Base-by-base conservation (phyloP, 1,140 invertebrate genomes). In the Drosophila pseudoobscura region DNA sequence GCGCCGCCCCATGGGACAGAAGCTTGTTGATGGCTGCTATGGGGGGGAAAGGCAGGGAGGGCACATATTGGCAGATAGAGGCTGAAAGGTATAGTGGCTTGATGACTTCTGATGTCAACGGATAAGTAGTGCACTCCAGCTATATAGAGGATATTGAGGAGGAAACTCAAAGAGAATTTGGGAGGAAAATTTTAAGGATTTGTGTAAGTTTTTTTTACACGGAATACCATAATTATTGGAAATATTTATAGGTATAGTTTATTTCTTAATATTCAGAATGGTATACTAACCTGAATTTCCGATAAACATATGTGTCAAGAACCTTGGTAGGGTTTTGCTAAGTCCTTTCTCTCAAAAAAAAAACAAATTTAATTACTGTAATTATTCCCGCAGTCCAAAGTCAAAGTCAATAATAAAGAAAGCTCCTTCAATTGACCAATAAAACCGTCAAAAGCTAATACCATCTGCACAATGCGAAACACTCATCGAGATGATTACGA, bases 41-140 rank as follows among this genome's bases (percentile, higher is more conserved):
- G 69, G 17, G 9, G 9, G 24, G 29, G 11, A 0, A 5, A 39
- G 35, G 45, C 35, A 24, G 17, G 39, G 29, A 51, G 31, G 22
- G 1, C 26, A 22, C 47, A 53, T n/a, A 44, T 47, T 44, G 78
- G 49, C 39, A 77, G 61, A 68, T 77, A 72, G 35, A n/a, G 66
- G 71, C 52, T 73, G 65, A 68, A 56, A 47, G 51, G 43, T 31
- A 49, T 46, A 68, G 64, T 11, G 47, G 46, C 41, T 46, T 24
- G 64, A 61, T 85, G 80, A 85, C 77, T 77, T 70, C 57, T 51
- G 50, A 85, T 87, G 82, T 80, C 82, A 77, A 74, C 77, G 41
- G 68, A 85, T 77, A 80, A 80, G 68, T 58, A 53, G 9, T 43
- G 39, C 43, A 56, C 31, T 41, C 26, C 45, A 17, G 2, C 29